Evolutionary conservation across 2,797 vertebrate species (phyloP).

Genomic region (Pseudocheirus occidentalis): DNA sequence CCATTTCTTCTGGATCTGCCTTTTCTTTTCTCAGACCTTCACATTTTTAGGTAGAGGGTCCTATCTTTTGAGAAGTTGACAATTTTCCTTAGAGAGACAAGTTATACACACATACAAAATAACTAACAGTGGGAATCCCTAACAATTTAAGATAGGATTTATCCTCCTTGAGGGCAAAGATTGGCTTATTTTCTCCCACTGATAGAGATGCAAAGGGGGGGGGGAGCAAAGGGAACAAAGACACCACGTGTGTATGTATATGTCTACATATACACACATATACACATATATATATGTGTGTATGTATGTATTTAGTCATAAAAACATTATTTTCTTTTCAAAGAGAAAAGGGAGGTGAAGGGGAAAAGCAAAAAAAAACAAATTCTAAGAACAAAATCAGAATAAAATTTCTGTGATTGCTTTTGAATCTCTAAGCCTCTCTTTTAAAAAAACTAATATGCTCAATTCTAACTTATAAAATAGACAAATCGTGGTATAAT

Average conservation of each 20-base stretch:
- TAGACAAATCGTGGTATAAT: not conserved
- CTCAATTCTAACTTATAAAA: not conserved
- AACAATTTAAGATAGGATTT: not conserved
- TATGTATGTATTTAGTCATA: not conserved
- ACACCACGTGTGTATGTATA: too few relatives aligned
- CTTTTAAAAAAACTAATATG: not conserved
- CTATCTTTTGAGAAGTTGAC: not conserved
- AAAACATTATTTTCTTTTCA: not conserved
- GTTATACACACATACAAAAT: not conserved
- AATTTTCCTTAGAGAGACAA: not conserved
- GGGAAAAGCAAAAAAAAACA: not conserved
- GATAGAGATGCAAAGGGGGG: not conserved
- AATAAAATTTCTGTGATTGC: not conserved
- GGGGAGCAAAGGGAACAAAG: not conserved
- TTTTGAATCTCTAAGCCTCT: not conserved
- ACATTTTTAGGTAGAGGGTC: not conserved
- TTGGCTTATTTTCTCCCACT: not conserved
- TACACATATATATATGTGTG: not conserved
- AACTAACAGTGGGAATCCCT: not conserved
- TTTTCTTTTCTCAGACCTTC: not conserved
- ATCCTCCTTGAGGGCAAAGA: not conserved
- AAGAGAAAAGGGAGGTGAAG: not conserved
- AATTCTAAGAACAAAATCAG: not conserved
- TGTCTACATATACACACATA: too few relatives aligned
- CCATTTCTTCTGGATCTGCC: not conserved